Evolutionary conservation across 2,888 invertebrate species (phyloP).

Genomic region (Machimus rusticus): DNA sequence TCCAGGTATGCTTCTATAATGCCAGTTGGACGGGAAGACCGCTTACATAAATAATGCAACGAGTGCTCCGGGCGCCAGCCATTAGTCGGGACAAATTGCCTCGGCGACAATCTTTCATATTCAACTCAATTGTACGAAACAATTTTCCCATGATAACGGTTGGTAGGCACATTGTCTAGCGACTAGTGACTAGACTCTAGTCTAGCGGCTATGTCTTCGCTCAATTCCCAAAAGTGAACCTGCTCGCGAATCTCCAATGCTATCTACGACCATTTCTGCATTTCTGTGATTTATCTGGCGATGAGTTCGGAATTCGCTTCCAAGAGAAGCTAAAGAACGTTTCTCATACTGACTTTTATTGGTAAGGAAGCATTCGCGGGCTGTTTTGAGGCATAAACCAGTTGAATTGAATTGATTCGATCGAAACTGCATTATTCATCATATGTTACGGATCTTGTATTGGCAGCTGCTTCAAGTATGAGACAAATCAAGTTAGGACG

Average conservation of each 20-base stretch:
- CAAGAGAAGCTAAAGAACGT: background rate
- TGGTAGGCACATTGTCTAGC: background rate
- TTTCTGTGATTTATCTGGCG: background rate
- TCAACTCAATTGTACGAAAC: conserved; percentile 21
- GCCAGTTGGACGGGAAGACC: conserved; percentile 36
- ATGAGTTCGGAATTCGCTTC: background rate
- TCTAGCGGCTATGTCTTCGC: background rate
- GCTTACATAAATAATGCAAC: conserved; percentile 34
- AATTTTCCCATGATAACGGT: conserved; percentile 21
- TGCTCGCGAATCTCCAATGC: background rate
- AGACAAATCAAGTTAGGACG: background rate
- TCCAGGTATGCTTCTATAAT: conserved; percentile 33
- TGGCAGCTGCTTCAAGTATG: background rate
- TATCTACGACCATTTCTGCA: background rate
- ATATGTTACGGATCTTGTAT: background rate
- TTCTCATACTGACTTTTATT: background rate
- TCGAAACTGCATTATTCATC: background rate
- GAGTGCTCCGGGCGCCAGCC: conserved; percentile 44
- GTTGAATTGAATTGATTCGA: background rate
- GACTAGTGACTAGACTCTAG: no score
- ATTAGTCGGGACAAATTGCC: conserved; percentile 41
- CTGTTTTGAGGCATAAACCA: background rate
- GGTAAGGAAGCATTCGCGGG: background rate
- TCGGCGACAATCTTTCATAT: conserved; percentile 33
- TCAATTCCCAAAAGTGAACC: background rate